Base-by-base conservation (phyloP, 2,888 invertebrate genomes). In the Lepidocyrtoides sp. region DNA sequence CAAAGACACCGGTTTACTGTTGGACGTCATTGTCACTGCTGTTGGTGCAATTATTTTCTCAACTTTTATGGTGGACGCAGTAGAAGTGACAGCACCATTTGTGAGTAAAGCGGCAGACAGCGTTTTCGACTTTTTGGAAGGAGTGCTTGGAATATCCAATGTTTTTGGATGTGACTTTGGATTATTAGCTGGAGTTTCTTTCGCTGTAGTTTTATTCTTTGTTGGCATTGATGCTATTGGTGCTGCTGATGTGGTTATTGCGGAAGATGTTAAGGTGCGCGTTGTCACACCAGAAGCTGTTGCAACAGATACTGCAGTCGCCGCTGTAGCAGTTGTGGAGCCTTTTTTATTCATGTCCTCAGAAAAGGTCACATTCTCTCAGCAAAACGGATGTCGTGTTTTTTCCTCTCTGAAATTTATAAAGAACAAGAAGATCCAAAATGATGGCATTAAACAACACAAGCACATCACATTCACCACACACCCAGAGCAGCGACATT, bases 121-220 rank as follows among this genome's bases (percentile, higher is more conserved):
- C 32, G 20, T 17, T 17, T 29, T 66, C 3, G 69, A 51, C 51
- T 51, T 32, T 60, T 81, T 88, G 3, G 60, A 4, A 20, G 87
- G 20, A 82, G 82, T 82, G 82, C 17, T 14, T 57, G 89, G 89
- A 89, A 89, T 89, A 75, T 89, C 89, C 83, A 89, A 75, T 72
- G 89, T 89, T 72, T 54, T 54, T n/a, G 89, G 89, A 36, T 82
- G 83, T n/a, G 41, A 41, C 41, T 89, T 89, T 26, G 57, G 36
- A 60, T 41, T 54, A 54, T 17, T 17, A 20, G 7, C 17, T 36
- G 82, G 79, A 87, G 75, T 57, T 81, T 69, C 77, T 41, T 85
- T 51, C 36, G 20, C 14, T 17, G 41, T 32, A 14, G 20, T 17
- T 48, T 36, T 60, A 2, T 44, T 66, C 44, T 2, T 63, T 23